A percentile compares a stretch with the other conserved stretches of the same genome.
Evolutionary conservation across 2,113 vertebrate species (phyloP).

Genomic region (Cricetomys ansorgei): DNA sequence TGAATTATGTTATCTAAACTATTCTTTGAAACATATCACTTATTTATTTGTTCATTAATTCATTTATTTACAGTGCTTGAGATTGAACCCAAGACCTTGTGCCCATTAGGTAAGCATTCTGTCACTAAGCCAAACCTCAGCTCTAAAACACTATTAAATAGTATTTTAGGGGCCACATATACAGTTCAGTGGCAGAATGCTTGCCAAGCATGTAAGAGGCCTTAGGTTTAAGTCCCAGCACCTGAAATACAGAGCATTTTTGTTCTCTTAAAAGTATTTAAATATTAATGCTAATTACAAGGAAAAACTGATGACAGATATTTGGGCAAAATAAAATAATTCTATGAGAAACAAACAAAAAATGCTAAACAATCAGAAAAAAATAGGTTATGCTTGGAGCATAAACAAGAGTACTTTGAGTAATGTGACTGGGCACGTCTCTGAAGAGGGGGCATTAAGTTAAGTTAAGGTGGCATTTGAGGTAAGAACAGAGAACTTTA

Average conservation of each 20-base stretch:
- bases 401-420: neutral
- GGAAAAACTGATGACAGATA: neutral
- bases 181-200: neutral
- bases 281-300: constrained; percentile 12
- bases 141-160: constrained; percentile 16
- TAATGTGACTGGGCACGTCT: neutral
- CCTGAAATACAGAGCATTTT: neutral
- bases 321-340: constrained; percentile 3
- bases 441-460: neutral
- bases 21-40: neutral
- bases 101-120: neutral
- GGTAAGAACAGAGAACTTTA: neutral
- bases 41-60: neutral
- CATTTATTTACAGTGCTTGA: neutral
- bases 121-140: neutral
- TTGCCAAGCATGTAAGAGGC: too few relatives aligned
- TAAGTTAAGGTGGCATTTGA: neutral
- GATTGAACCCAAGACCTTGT: neutral
- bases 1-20: neutral
- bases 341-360: neutral
- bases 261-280: neutral
- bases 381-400: neutral
- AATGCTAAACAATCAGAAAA: neutral
- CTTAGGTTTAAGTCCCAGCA: neutral
- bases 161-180: neutral